Conservation (phyloP, 2,888 invertebrate genomes). For the Anarsia innoxiella region DNA sequence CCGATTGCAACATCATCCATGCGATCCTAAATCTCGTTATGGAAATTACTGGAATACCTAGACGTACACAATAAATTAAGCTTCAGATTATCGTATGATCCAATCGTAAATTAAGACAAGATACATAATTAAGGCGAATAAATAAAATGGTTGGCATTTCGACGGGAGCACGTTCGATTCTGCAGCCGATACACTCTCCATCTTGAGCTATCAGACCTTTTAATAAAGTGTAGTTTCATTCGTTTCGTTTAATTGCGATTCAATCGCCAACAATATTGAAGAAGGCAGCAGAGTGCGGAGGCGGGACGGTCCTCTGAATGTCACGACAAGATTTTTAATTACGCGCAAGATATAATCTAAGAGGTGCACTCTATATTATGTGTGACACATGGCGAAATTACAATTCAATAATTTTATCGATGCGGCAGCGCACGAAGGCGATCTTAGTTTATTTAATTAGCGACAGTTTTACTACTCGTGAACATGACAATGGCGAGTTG, state of each 20-base stretch:
- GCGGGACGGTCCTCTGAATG: conserved; percentile 69
- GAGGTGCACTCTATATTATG: conserved; percentile 57
- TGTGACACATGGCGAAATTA: conserved; percentile 63
- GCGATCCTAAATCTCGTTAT: conserved; percentile 73
- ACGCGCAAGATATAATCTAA: conserved; percentile 72
- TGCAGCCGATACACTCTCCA: conserved; percentile 51
- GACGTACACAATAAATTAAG: conserved; percentile 71
- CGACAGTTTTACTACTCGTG: conserved; percentile 43
- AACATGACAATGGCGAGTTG: conserved; percentile 30
- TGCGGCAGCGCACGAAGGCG: conserved; percentile 14
- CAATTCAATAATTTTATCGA: conserved; percentile 54
- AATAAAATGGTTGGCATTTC: conserved; percentile 76
- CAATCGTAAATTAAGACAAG: conserved; percentile 77
- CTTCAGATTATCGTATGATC: conserved; percentile 74
- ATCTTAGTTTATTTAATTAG: conserved; percentile 43
- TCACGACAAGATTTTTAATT: conserved; percentile 76
- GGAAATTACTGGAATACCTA: conserved; percentile 69
- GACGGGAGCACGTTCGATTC: conserved; percentile 73
- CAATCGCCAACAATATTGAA: conserved; percentile 73
- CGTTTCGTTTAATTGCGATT: conserved; percentile 72
- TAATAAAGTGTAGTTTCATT: conserved; percentile 73
- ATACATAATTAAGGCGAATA: conserved; percentile 76
- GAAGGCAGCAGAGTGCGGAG: conserved; percentile 64
- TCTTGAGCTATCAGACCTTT: conserved; percentile 69
- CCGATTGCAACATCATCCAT: conserved; percentile 49